These are phyloP conservation scores for Rhopalosiphum nymphaeae DNA, from an alignment of 2,888 invertebrate genomes.

Conservation along the genomic window DNA sequence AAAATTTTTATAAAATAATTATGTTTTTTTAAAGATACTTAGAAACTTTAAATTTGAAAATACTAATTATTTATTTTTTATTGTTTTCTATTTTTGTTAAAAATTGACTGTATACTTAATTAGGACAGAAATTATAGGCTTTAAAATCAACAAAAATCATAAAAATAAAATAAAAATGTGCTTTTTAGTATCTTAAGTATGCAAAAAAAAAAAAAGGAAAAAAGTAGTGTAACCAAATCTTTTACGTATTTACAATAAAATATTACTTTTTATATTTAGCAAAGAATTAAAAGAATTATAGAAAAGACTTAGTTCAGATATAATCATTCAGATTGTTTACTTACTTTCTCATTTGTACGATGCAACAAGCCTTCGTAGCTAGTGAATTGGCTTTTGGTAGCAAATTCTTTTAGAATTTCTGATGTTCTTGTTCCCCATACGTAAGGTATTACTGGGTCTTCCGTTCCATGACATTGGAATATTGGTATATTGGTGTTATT, in stretches of 20 bases:
- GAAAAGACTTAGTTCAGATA: background rate
- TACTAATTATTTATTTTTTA: background rate
- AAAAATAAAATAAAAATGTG: background rate
- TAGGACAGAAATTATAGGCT: background rate
- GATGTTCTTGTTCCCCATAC: conserved; percentile 96
- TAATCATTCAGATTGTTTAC: background rate
- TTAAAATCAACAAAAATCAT: background rate
- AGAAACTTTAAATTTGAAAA: background rate
- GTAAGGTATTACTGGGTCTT: conserved; percentile 93
- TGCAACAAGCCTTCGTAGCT: conserved; percentile 89
- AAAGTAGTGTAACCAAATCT: background rate
- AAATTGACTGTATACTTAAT: background rate
- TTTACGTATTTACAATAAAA: background rate
- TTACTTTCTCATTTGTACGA: conserved; percentile 76
- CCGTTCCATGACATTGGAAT: conserved; percentile 95
- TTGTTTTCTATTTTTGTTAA: background rate
- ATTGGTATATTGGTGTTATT: conserved; percentile 75
- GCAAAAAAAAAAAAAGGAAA: background rate
- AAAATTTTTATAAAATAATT: background rate
- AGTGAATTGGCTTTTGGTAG: conserved; percentile 85
- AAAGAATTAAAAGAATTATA: background rate
- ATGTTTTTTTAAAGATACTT: background rate
- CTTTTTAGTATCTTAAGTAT: background rate
- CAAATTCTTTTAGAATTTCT: conserved; percentile 84
- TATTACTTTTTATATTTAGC: background rate